Conservation (phyloP, 2,113 vertebrate species). For the Phoenicopterus ruber region DNA sequence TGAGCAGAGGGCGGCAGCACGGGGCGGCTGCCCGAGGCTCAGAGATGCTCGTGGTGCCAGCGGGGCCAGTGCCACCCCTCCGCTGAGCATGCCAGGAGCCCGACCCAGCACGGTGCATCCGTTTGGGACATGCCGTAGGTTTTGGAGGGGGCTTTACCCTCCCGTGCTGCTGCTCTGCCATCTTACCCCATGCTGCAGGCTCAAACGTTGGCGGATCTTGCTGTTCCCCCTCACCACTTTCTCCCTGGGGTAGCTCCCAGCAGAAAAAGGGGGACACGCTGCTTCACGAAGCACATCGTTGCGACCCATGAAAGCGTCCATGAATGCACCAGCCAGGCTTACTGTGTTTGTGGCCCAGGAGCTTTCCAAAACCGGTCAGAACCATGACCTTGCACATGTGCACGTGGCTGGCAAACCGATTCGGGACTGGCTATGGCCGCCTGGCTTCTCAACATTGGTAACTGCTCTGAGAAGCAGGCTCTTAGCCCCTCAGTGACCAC, state of each 20-base stretch:
- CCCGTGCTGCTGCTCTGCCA: not conserved
- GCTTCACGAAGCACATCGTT: fast-evolving
- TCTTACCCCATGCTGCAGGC: not conserved
- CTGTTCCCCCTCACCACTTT: fast-evolving
- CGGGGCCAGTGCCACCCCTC: not conserved
- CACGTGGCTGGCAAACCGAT: not conserved
- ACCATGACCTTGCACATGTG: not conserved
- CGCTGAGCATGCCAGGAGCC: not conserved
- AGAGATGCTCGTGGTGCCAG: not conserved
- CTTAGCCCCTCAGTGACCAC: no score
- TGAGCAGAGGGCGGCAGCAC: not conserved
- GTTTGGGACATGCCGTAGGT: not conserved
- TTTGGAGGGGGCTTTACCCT: not conserved
- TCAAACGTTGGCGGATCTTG: not conserved
- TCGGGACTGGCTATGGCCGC: not conserved
- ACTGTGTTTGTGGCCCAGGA: not conserved
- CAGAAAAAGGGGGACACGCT: not conserved
- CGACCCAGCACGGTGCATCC: fast-evolving
- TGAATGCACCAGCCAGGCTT: not conserved
- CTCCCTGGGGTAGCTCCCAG: no score
- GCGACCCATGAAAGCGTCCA: not conserved
- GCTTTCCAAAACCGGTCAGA: not conserved
- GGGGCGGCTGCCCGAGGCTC: not conserved
- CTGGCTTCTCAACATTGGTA: not conserved
- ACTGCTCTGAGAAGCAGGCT: not conserved